Base-by-base conservation (phyloP, 1,140 invertebrate genomes). In the Drosophila rhopaloa region DNA sequence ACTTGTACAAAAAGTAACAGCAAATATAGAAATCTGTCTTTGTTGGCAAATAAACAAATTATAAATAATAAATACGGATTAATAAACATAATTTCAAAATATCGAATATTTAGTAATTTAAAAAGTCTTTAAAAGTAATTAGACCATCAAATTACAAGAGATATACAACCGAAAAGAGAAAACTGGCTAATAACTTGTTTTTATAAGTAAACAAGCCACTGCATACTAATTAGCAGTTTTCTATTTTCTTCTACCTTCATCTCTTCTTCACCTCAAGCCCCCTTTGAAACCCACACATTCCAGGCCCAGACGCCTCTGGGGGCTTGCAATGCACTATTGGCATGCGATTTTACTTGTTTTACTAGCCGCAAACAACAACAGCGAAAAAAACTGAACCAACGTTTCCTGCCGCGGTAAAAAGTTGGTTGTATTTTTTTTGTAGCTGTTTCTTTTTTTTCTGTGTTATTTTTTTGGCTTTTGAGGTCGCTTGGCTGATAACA, bases 331-430 rank as follows among this genome's bases (percentile, higher is more conserved):
- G 80, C 84, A 89, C 65, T 68, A 65, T 89, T 89, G 84, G 84
- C 84, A 89, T 89, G 84, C 84, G 62, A 89, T 84, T 84, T 81
- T 79, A 89, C 84, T 89, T 89, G 84, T 89, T 89, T 89, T 76
- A 72, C 84, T 76, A 72, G 72, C 72, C 50, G 60, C 66, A 81
- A 62, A 62, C 59, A 61, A 74, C 38, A 63, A 61, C 48, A 40
- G 55, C 37, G 48, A 46, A 32, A 50, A 62, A 44, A 68, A 65
- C 41, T 44, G 19, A 68, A 62, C 65, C 73, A 78, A 83, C 76
- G 56, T 88, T 88, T 88, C 83, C 83, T 88, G 83, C 79, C 50
- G 66, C 66, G 65, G 71, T 79, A 62, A 67, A 77, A 88, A 88
- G 32, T 75, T 76, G 40, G 53, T 54, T 56, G 41, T 44, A 24